Conservation (phyloP, 92 coral and sea anemone species). For the Palythoa heliodiscus region DNA sequence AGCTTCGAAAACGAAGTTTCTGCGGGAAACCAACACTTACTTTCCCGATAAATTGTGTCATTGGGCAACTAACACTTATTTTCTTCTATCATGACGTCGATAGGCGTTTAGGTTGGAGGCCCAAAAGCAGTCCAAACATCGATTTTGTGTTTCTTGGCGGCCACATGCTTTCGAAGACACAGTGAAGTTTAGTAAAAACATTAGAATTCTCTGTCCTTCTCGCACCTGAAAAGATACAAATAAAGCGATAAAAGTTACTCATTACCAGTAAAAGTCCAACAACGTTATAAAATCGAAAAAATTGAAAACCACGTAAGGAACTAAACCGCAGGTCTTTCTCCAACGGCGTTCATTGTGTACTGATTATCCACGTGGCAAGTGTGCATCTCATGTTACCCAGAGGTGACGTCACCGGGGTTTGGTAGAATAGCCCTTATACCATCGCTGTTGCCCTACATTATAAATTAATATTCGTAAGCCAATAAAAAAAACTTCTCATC, state of each 20-base stretch:
- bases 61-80: no score
- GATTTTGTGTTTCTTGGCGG: not conserved
- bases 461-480: no score
- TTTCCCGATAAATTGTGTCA: no score
- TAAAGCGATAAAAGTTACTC: not conserved
- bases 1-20: no score
- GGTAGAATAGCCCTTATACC: no score
- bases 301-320: not conserved
- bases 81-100: not conserved
- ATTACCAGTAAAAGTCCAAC: no score
- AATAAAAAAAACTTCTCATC: no score
- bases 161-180: not conserved
- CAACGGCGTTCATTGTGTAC: not conserved
- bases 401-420: no score
- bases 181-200: not conserved
- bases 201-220: not conserved
- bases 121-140: not conserved
- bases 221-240: not conserved
- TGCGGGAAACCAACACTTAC: no score
- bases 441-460: no score
- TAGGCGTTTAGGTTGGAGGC: not conserved
- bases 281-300: not conserved
- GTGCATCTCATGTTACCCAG: no score
- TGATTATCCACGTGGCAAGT: not conserved
- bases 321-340: not conserved